Evolutionary conservation across 1,140 invertebrate genomes (phyloP).

Genomic region (Macrotrachela quadricornifera): DNA sequence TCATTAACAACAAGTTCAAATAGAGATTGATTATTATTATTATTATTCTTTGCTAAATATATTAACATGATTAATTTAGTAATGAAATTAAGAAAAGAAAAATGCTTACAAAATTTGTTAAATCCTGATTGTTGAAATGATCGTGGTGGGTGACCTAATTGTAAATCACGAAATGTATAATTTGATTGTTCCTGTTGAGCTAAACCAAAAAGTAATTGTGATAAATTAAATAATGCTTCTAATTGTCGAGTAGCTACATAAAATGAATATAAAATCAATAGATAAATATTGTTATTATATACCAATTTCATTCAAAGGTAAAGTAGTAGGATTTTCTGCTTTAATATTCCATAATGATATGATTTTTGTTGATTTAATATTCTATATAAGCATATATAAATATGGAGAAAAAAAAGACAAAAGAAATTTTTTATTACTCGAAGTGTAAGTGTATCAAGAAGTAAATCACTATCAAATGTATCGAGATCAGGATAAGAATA

Average conservation of each 20-base stretch:
- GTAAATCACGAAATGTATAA: slow-evolving; percentile 6
- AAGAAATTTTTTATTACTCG: background rate
- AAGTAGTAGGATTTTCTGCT: too few species aligned
- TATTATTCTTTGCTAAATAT: too few species aligned
- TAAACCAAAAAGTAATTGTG: slow-evolving; percentile 4
- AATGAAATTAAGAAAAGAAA: too few species aligned
- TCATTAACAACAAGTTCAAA: background rate
- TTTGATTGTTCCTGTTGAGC: background rate
- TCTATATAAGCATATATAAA: background rate
- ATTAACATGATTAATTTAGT: too few species aligned
- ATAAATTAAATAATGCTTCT: slow-evolving; percentile 5
- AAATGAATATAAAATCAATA: too few species aligned
- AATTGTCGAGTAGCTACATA: background rate
- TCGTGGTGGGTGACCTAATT: background rate
- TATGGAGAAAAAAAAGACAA: background rate
- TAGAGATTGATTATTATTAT: background rate
- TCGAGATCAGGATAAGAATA: slow-evolving; percentile 2
- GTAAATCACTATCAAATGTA: slow-evolving; percentile 1
- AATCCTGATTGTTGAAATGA: slow-evolving; percentile 3
- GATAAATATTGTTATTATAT: too few species aligned
- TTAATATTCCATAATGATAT: too few species aligned
- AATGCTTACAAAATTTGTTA: too few species aligned
- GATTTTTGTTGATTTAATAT: background rate
- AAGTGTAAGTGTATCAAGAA: background rate
- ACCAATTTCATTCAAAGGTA: too few species aligned